Conservation (phyloP, 2,888 invertebrate species). For the Agrochola macilenta region DNA sequence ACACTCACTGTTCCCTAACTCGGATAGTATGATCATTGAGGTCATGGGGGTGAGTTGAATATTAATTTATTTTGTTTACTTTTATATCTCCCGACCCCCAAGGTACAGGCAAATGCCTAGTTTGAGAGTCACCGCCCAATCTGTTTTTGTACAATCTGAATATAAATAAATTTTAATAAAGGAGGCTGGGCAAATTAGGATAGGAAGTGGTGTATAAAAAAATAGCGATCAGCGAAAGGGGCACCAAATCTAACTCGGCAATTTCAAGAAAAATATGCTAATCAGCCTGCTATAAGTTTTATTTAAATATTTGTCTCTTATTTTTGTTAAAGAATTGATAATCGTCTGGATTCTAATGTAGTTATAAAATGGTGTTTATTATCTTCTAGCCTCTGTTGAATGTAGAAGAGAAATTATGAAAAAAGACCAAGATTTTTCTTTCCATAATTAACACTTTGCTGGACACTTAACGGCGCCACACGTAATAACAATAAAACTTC, state of each 20-base stretch:
- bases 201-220: background rate
- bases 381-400: background rate
- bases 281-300: background rate
- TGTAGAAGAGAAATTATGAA: background rate
- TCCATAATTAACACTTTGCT: too few species aligned
- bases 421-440: too few species aligned
- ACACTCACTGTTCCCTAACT: conserved; percentile 78
- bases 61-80: background rate
- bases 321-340: background rate
- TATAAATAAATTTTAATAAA: background rate
- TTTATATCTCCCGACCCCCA: background rate
- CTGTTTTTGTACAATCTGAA: too few species aligned
- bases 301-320: background rate
- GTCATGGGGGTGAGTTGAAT: conserved; percentile 79
- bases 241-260: background rate
- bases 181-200: background rate
- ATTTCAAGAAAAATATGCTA: background rate
- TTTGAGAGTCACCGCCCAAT: background rate
- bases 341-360: background rate
- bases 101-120: background rate
- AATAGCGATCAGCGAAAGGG: background rate
- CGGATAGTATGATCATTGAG: conserved; percentile 72
- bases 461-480: too few species aligned
- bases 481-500: too few species aligned
- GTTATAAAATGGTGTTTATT: background rate